These are phyloP conservation scores for Craniophora ligustri DNA, from an alignment of 2,888 invertebrate genomes.

Conservation along the genomic window DNA sequence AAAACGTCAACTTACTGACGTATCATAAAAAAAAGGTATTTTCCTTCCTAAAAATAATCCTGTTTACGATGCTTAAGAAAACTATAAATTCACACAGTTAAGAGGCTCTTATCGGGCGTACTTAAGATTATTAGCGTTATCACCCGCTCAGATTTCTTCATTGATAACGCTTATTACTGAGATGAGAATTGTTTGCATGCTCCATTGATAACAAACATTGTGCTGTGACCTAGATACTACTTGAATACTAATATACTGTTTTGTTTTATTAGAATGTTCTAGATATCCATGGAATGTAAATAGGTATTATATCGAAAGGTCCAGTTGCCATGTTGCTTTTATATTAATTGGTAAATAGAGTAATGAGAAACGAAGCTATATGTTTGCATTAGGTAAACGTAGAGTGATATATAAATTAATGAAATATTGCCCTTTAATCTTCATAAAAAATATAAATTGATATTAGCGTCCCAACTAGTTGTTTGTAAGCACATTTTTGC, in stretches of 20 bases:
- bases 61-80: conserved; percentile 26
- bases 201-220: conserved; percentile 57
- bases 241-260: conserved; percentile 41
- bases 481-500: too few relatives aligned
- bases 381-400: too few relatives aligned
- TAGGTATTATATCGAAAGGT: conserved; percentile 6
- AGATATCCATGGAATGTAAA: conserved; percentile 18
- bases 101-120: conserved; percentile 47
- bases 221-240: conserved; percentile 58
- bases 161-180: conserved; percentile 61
- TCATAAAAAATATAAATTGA: too few relatives aligned
- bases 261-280: conserved; percentile 44
- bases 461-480: too few relatives aligned
- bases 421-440: too few relatives aligned
- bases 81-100: conserved; percentile 33
- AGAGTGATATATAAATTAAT: too few relatives aligned
- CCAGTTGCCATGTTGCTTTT: conserved; percentile 10
- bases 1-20: not conserved
- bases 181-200: conserved; percentile 60
- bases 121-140: conserved; percentile 55
- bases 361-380: not conserved
- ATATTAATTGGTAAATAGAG: not conserved
- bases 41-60: conserved; percentile 29
- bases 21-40: not conserved
- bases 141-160: conserved; percentile 59